These are phyloP conservation scores for Sisyra terminalis DNA, from an alignment of 2,888 invertebrate species.

Conservation along the genomic window DNA sequence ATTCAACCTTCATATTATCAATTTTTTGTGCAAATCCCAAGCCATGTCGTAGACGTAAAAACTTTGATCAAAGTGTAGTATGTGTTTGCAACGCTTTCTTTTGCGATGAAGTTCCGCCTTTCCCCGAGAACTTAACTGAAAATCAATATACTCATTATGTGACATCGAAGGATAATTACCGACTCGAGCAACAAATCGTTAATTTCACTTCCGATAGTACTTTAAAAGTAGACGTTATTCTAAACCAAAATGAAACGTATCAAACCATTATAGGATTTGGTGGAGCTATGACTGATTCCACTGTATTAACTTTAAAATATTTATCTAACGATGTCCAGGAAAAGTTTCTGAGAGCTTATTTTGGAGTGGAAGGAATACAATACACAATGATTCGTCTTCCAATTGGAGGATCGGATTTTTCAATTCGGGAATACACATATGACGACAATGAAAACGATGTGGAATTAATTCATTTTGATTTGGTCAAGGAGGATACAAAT, in stretches of 20 bases:
- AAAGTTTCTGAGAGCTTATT: constrained; percentile 25
- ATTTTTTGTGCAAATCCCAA: too few species aligned
- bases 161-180: not conserved
- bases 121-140: not conserved
- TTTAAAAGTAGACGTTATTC: not conserved
- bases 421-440: not conserved
- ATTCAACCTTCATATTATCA: too few species aligned
- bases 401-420: not conserved
- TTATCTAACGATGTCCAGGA: constrained; percentile 35
- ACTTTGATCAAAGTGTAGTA: not conserved
- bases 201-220: not conserved
- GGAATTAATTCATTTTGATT: not conserved
- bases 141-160: not conserved
- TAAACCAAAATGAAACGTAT: constrained; percentile 17
- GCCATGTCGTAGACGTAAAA: not conserved
- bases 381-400: not conserved
- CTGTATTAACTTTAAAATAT: constrained; percentile 52
- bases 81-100: not conserved
- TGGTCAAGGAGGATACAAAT: not conserved
- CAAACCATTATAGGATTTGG: constrained; percentile 73
- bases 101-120: not conserved
- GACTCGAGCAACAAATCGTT: not conserved
- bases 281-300: constrained; percentile 57
- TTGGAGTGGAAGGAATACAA: not conserved
- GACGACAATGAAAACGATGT: not conserved